Conservation (phyloP, 2,888 invertebrate species). For the Helobdella robusta region DNA sequence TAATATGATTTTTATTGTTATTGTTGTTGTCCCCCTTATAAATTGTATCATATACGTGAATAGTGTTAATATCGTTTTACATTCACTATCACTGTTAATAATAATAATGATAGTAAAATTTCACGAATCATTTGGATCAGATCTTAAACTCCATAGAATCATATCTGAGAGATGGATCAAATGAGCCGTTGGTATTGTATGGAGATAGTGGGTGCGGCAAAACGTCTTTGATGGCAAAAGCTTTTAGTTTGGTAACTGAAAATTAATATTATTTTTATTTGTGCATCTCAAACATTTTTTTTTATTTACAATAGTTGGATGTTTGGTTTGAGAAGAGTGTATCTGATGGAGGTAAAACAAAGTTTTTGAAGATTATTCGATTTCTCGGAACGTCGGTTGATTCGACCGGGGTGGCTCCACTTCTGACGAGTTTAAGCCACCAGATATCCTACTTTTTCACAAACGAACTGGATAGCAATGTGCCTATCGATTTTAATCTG, state of each 20-base stretch:
- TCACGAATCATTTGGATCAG: conserved; percentile 21
- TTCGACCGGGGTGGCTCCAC: conserved; percentile 84
- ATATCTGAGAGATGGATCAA: conserved; percentile 56
- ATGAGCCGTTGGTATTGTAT: conserved; percentile 79
- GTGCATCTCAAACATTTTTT: conserved; percentile 1
- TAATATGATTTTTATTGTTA: background rate
- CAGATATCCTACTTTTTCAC: conserved; percentile 62
- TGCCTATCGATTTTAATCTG: conserved; percentile 90
- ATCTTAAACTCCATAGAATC: conserved; percentile 37
- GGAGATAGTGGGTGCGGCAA: conserved; percentile 97
- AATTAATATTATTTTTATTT: background rate
- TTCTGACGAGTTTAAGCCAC: conserved; percentile 78
- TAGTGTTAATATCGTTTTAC: too few species aligned
- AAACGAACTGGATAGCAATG: conserved; percentile 58
- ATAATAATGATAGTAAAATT: too few species aligned
- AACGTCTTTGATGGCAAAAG: conserved; percentile 84
- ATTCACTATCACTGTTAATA: too few species aligned
- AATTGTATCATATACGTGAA: too few species aligned
- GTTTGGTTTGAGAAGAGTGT: conserved; percentile 11
- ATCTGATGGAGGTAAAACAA: background rate
- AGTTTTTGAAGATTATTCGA: conserved; percentile 26
- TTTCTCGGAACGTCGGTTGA: conserved; percentile 95
- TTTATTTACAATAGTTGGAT: conserved; percentile 20
- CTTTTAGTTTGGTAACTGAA: conserved; percentile 56
- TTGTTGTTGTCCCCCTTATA: too few species aligned